Percentiles rank a stretch among this genome's conserved stretches.
These are phyloP conservation scores for Nemoura dubitans DNA, from an alignment of 2,888 invertebrate species.

Conservation along the genomic window DNA sequence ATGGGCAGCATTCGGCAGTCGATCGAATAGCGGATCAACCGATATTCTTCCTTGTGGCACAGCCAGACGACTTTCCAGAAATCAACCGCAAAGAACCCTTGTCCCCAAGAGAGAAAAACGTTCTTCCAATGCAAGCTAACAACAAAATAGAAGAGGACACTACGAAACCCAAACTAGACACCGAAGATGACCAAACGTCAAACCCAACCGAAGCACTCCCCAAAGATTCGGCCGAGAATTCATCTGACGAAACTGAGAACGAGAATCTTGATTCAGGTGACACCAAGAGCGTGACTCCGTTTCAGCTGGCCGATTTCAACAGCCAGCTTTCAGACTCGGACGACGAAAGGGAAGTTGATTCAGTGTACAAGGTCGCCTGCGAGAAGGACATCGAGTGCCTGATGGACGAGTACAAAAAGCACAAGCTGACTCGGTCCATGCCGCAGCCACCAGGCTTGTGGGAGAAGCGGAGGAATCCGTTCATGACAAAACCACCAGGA, in stretches of 20 bases:
- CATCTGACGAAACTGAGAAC: slow-evolving; percentile 45
- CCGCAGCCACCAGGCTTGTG: slow-evolving; percentile 55
- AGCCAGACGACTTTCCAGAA: slow-evolving; percentile 65
- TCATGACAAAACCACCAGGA: slow-evolving; percentile 55
- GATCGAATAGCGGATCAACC: slow-evolving; percentile 63
- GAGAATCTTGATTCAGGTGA: not conserved
- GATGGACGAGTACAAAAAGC: slow-evolving; percentile 65
- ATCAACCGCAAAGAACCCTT: slow-evolving; percentile 57
- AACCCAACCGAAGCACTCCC: not conserved
- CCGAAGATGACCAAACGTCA: slow-evolving; percentile 8
- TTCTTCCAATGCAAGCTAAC: slow-evolving; percentile 24
- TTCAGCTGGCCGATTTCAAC: slow-evolving; percentile 57
- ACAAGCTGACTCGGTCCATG: slow-evolving; percentile 63
- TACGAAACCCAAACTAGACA: not conserved
- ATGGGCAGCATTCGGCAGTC: slow-evolving; percentile 60
- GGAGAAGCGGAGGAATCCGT: slow-evolving; percentile 56
- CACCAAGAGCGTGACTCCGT: slow-evolving; percentile 55
- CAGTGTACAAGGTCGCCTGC: slow-evolving; percentile 61
- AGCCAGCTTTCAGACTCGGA: slow-evolving; percentile 24
- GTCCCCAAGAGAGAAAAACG: slow-evolving; percentile 39
- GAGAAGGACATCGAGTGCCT: slow-evolving; percentile 62
- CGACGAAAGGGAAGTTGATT: slow-evolving; percentile 48
- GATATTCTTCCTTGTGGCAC: slow-evolving; percentile 67
- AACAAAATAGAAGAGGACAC: not conserved
- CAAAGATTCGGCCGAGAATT: slow-evolving; percentile 25